Base-by-base conservation (phyloP, 2,113 vertebrate genomes). In the Chroicocephalus ridibundus region DNA sequence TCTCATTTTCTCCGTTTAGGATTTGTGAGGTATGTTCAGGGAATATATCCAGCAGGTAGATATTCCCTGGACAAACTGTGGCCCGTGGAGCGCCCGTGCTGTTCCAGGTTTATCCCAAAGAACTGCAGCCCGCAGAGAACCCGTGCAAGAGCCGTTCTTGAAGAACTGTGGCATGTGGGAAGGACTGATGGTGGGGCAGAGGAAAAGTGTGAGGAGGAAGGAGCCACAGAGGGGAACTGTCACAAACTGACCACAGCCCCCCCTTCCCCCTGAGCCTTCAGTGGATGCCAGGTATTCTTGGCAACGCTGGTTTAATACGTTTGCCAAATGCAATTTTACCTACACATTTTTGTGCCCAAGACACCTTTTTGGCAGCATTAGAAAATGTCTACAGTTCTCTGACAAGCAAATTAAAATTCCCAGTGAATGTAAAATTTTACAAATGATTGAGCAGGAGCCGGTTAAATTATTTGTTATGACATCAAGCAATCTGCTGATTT, bases 261-360 rank as follows among this genome's bases (percentile, higher is more conserved):
- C 21, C 12, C 46, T 38, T 69, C 32, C 40, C 58, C 5, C 2
- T 1, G 20, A 36, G 19, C 4, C 0, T 10, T 60, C 88, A 57
- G 5, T 10, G 21, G 40, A 44, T 88, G 52, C 90, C 76, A 93
- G 38, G 42, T 57, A 27, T 84, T 86, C 68, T 47, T 83, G 89
- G 83, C 80, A 82, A 52, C 1, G 0, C 66, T 51, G 26, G 36
- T 52, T 38, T 52, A 62, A 55, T n/a, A 15, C 20, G 0, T 55
- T 70, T 88, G 71, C 92, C 72, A 94, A 86, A 69, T 69, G n/a
- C 62, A 52, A 65, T 91, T 94, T 83, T 77, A 89, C 88, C 62
- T 86, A 24, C 93, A 90, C n/a, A n/a, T n/a, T 83, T 93, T 77
- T 78, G 58, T 81, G 44, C 80, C 49, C 62, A 51, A 61, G 58